phyloP scores from a whole-genome alignment of 2,113 vertebrate genomes.

The Tonatia bakeri region DNA sequence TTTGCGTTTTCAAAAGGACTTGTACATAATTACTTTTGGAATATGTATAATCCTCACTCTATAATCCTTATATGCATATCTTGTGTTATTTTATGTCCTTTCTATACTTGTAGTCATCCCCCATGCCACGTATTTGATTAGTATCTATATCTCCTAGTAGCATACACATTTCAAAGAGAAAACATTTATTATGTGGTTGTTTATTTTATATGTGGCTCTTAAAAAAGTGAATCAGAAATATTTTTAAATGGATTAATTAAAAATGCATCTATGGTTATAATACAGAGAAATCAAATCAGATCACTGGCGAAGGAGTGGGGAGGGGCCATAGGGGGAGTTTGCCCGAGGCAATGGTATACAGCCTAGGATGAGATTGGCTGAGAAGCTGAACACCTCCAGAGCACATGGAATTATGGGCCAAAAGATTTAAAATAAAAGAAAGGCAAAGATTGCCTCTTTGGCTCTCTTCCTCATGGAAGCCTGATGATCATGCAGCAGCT shows the following conservation, averaged over 20 bases:
- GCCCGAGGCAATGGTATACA: too few relatives aligned
- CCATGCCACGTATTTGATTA: neutral
- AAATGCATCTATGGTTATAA: neutral
- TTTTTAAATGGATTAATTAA: neutral
- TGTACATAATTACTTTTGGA: neutral
- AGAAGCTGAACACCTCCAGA: too few relatives aligned
- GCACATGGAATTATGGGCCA: too few relatives aligned
- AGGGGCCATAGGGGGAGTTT: too few relatives aligned
- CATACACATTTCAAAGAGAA: neutral
- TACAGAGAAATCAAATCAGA: too few relatives aligned
- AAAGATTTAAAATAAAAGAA: too few relatives aligned
- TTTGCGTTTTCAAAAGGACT: neutral
- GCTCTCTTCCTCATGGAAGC: too few relatives aligned
- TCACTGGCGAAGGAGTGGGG: too few relatives aligned
- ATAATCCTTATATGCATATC: neutral
- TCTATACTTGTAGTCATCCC: neutral
- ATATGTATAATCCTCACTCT: neutral
- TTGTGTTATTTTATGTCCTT: neutral
- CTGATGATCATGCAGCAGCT: too few relatives aligned
- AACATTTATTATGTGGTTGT: neutral
- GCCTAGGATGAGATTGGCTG: too few relatives aligned
- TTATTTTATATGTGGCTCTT: neutral
- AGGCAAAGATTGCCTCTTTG: too few relatives aligned
- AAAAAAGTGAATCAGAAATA: neutral
- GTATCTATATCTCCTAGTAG: neutral